These are phyloP conservation scores for Sminthopsis crassicaudata DNA, from an alignment of 2,113 vertebrate species.

Conservation along the genomic window DNA sequence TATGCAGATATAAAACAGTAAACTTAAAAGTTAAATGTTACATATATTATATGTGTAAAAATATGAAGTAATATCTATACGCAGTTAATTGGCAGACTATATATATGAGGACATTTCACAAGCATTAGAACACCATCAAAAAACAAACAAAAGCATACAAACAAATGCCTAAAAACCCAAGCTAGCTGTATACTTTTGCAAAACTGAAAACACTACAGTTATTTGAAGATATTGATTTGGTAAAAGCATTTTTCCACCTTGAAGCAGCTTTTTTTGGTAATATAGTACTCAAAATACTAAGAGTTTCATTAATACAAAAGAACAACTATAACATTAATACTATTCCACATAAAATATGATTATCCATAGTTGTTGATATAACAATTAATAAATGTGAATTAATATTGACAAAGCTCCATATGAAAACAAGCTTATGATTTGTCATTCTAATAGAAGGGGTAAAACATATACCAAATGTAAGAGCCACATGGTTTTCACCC, in stretches of 20 bases:
- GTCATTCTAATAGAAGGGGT: conserved; percentile 16
- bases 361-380: conserved; percentile 21
- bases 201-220: conserved; percentile 6
- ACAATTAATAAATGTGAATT: conserved; percentile 34
- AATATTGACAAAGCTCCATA: conserved; percentile 2
- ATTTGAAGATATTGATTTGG: conserved; percentile 39
- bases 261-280: conserved; percentile 44
- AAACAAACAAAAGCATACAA: background rate
- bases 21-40: conserved; percentile 56
- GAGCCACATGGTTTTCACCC: background rate
- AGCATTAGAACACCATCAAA: conserved; percentile 52
- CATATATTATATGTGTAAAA: conserved; percentile 56
- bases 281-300: conserved; percentile 53
- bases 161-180: background rate
- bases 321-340: conserved; percentile 57
- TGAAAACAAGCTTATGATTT: conserved; percentile 39
- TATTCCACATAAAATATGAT: conserved; percentile 41
- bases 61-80: background rate
- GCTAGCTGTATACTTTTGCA: background rate
- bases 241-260: conserved; percentile 48
- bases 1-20: conserved; percentile 45
- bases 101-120: conserved; percentile 62
- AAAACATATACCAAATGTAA: background rate
- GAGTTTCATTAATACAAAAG: conserved; percentile 60
- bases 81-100: conserved; percentile 30